Percentiles rank a stretch among this genome's conserved stretches.
Conservation (phyloP, 2,113 vertebrate genomes). For the Triplophysa rosa region DNA sequence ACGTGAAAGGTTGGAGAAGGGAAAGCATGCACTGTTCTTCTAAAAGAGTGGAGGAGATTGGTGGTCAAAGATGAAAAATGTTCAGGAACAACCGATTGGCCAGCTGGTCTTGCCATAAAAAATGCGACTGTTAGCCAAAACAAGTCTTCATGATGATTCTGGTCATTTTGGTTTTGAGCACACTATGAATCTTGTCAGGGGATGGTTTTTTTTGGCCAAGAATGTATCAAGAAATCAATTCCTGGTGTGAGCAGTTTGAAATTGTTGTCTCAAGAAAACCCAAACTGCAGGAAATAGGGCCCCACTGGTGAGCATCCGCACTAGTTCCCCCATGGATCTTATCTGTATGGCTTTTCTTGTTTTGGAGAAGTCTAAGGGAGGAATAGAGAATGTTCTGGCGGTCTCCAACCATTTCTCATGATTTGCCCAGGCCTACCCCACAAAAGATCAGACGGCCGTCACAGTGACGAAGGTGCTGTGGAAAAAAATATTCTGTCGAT, state of each 20-base stretch:
- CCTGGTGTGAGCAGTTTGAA: constrained; percentile 28
- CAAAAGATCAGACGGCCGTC: constrained; percentile 42
- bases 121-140: too few species aligned
- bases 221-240: background rate
- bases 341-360: constrained; percentile 31
- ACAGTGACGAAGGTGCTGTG: constrained; percentile 46
- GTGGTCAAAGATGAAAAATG: too few species aligned
- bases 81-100: too few species aligned
- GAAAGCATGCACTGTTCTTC: too few species aligned
- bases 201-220: background rate
- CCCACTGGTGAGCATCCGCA: constrained; percentile 21
- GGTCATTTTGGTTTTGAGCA: too few species aligned
- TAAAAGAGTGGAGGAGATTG: too few species aligned
- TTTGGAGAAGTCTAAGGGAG: too few species aligned
- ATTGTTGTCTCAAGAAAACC: background rate
- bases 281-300: background rate
- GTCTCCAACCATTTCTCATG: constrained; percentile 37
- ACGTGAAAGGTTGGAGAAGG: too few species aligned
- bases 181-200: too few species aligned
- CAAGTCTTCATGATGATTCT: too few species aligned
- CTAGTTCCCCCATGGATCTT: background rate
- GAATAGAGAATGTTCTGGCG: constrained; percentile 36
- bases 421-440: constrained; percentile 38
- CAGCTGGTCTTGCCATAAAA: too few species aligned
- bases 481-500: constrained; percentile 25